Evolutionary conservation across 2,797 vertebrate genomes (phyloP).

Genomic region (Amblyopsis hoosieri): DNA sequence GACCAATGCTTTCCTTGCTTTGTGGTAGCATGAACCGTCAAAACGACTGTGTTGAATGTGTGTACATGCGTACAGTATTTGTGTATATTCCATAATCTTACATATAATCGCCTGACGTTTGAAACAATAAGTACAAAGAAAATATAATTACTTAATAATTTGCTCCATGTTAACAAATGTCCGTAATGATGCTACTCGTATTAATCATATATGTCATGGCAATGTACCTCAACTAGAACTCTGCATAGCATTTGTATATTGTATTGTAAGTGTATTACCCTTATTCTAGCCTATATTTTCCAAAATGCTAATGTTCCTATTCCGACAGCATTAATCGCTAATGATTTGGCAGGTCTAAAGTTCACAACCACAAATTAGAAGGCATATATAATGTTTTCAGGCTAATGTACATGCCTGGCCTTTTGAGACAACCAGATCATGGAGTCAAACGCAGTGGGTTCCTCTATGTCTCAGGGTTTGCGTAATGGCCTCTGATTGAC

Average conservation of each 20-base stretch:
- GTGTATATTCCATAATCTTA: slow-evolving; percentile 20
- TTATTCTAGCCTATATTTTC: slow-evolving; percentile 21
- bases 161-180: slow-evolving; percentile 18
- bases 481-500: slow-evolving; percentile 58
- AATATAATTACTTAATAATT: slow-evolving; percentile 40
- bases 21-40: not conserved
- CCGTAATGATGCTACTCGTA: slow-evolving; percentile 1
- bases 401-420: slow-evolving; percentile 47
- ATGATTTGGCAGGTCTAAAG: slow-evolving; percentile 42
- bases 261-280: slow-evolving; percentile 31
- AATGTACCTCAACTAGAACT: slow-evolving; percentile 3
- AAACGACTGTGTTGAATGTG: not conserved
- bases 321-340: slow-evolving; percentile 35
- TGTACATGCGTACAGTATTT: slow-evolving; percentile 21
- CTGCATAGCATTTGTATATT: not conserved
- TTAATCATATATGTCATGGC: slow-evolving; percentile 25
- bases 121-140: not conserved
- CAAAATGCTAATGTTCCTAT: slow-evolving; percentile 39
- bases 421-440: slow-evolving; percentile 48
- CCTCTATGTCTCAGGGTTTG: slow-evolving; percentile 24
- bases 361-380: slow-evolving; percentile 47
- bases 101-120: slow-evolving; percentile 17
- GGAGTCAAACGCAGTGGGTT: slow-evolving; percentile 23
- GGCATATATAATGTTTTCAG: slow-evolving; percentile 31
- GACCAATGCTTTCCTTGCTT: too few species aligned